phyloP scores from a whole-genome alignment of 2,113 vertebrate genomes.

The Axis porcinus region DNA sequence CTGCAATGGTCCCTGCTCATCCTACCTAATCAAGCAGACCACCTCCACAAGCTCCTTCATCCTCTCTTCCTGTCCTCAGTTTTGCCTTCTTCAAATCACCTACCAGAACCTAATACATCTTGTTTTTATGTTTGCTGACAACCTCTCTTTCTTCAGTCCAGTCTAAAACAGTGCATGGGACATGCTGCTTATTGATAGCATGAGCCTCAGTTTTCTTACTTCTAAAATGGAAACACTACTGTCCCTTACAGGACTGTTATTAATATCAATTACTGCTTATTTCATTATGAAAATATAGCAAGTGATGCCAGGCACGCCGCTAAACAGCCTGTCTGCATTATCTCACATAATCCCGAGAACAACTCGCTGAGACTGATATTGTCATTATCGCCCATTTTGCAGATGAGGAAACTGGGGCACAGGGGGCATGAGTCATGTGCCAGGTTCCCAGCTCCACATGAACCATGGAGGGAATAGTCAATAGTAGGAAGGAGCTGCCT shows the following conservation, averaged over 20 bases:
- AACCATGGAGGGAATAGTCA: background rate
- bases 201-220: background rate
- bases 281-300: background rate
- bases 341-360: background rate
- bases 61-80: background rate
- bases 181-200: background rate
- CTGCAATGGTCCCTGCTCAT: background rate
- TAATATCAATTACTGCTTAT: background rate
- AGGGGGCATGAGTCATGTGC: background rate
- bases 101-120: background rate
- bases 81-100: background rate
- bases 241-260: background rate
- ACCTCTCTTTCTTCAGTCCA: background rate
- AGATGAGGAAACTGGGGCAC: constrained; percentile 5
- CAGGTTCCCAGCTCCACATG: background rate
- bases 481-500: background rate
- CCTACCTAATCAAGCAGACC: background rate
- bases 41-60: background rate
- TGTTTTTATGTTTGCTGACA: background rate
- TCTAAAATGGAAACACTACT: background rate
- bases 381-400: background rate
- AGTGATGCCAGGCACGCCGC: background rate
- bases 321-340: background rate
- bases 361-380: rapidly evolving
- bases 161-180: background rate